Conservation (phyloP, 2,113 vertebrate species). For the Eudyptes chrysolophus region DNA sequence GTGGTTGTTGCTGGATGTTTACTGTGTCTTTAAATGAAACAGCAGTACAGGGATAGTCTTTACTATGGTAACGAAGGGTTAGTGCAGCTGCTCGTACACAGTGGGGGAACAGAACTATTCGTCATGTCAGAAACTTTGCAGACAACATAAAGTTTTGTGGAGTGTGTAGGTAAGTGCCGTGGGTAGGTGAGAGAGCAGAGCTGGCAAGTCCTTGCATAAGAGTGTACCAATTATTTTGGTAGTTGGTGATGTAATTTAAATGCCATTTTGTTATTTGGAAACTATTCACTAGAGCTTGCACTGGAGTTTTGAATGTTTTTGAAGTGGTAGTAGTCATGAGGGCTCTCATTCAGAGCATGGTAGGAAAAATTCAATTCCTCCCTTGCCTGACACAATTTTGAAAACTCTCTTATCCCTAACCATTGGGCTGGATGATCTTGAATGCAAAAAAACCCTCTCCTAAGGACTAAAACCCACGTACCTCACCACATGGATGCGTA, state of each 20-base stretch:
- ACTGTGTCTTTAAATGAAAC: background rate
- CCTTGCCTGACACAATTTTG: background rate
- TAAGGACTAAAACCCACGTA: background rate
- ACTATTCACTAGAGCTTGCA: background rate
- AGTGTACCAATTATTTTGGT: background rate
- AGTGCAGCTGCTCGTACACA: background rate
- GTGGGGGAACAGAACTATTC: background rate
- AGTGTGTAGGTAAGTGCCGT: background rate
- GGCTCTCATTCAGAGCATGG: background rate
- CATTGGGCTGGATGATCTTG: background rate
- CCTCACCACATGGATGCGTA: background rate
- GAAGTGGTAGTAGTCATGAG: background rate
- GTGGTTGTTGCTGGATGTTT: background rate
- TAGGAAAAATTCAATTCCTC: background rate
- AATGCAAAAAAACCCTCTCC: background rate
- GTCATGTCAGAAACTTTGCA: background rate
- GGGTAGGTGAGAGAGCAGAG: background rate
- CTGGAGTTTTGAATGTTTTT: background rate
- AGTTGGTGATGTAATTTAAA: background rate
- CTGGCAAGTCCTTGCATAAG: slow-evolving; percentile 10
- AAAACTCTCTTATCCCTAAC: background rate
- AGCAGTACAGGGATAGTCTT: background rate
- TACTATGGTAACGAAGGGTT: background rate
- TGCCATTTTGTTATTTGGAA: background rate
- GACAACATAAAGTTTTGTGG: background rate